Evolutionary conservation across 2,888 invertebrate genomes (phyloP), one percentile per base, ranked within the genome.

Genomic region (Lysandra bellargus): DNA sequence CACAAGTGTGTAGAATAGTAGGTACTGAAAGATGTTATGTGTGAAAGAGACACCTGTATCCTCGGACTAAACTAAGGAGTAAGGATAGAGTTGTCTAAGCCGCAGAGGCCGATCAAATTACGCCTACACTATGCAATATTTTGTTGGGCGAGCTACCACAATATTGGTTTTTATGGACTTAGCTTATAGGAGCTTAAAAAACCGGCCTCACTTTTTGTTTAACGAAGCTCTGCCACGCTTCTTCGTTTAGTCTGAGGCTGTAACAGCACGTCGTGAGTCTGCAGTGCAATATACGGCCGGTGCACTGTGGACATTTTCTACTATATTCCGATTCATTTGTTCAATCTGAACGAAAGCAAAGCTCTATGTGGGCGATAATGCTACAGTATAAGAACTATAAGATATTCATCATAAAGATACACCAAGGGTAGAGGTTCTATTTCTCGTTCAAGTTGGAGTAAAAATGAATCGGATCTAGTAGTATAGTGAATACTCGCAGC

Each of bases 271-370:
- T 14, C 33, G 69, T 69, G 33, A 69, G 69, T 69, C 33, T 69
- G 69, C 69, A 69, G 69, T 69, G 69, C 69, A 69, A 69, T 69
- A 69, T 69, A 33, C 69, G 33, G 69, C 14, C 33, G 69, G 69
- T 37, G 69, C 17, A 33, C 69, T 33, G 14, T 5, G 30, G 2
- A 9, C 4, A 64, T 12, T 9, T 0, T 64, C 9, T 64, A 7
- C n/a, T 61, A 40, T 40, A 17, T 57, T 23, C 60, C 60, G 60
- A 61, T 61, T n/a, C 23, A 57, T 57, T 57, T 57, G 1, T 49
- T 12, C 9, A 49, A 49, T 49, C 3, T 49, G 9, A 49, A 49
- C 9, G 49, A 49, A 49, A 49, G 9, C 9, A 49, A 49, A 49
- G 0, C 9, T 49, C 49, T 49, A 9, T 49, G 2, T 9, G 49